Percentiles rank a stretch among this genome's conserved stretches.
phyloP scores from a whole-genome alignment of 2,888 invertebrate species.

The Idaea aversata region DNA sequence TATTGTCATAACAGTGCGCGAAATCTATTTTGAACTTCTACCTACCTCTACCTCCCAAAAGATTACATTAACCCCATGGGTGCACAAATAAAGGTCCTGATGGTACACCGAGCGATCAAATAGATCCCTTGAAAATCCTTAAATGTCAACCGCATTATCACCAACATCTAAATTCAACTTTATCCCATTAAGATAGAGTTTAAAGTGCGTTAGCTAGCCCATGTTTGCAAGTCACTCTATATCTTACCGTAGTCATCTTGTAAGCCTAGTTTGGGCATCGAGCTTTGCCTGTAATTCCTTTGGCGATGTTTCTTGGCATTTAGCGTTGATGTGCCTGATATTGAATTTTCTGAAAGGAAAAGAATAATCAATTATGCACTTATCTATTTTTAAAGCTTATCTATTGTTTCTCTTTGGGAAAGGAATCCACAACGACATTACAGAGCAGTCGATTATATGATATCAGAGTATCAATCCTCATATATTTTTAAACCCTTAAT shows the following conservation, averaged over 20 bases:
- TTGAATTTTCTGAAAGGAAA: constrained; percentile 67
- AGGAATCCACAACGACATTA: too few relatives aligned
- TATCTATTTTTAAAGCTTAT: too few relatives aligned
- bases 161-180: not conserved
- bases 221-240: constrained; percentile 12
- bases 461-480: too few relatives aligned
- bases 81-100: constrained; percentile 17
- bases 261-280: constrained; percentile 74
- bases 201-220: constrained; percentile 3
- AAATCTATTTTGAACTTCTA: not conserved
- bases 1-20: too few relatives aligned
- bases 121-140: constrained; percentile 1
- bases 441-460: too few relatives aligned
- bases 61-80: not conserved
- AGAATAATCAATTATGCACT: not conserved
- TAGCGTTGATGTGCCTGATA: constrained; percentile 73
- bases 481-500: too few relatives aligned
- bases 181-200: constrained; percentile 6
- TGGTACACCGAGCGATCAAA: constrained; percentile 20
- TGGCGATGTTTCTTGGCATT: constrained; percentile 71
- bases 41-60: not conserved
- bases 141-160: not conserved
- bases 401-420: too few relatives aligned
- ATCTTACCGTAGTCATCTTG: constrained; percentile 72
- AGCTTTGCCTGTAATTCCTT: constrained; percentile 74